Base-by-base conservation (phyloP, 53 echinoderm and acorn worm genomes). In the Echinometra lucunter region DNA sequence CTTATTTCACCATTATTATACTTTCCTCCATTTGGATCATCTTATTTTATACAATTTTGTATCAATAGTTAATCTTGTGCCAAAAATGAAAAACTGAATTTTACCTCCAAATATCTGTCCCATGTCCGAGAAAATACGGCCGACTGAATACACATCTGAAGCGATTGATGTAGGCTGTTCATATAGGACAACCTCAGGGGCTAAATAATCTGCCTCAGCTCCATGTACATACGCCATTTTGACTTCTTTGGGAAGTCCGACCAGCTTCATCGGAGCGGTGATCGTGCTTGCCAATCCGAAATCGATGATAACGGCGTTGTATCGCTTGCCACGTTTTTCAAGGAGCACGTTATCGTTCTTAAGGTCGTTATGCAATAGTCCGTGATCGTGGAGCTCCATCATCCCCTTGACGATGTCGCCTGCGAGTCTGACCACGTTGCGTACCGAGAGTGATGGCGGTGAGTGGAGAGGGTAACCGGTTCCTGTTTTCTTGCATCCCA, bases 371-470 rank as follows among this genome's bases (percentile, higher is more conserved):
- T 89, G 89, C 10, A 89, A 58, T 3, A 89, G 89, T 56, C 89
- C 89, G 37, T 89, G 53, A 34, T 57, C 58, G 34, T 89, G 89
- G 89, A 89, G 30, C 58, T 89, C 89, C 58, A 89, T 89, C 89
- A 89, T 89, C 0, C 89, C 89, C 32, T 55, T 89, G 53, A 89
- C 58, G 30, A 89, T 32, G 34, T 89, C 89, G 57, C 57, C 89
- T n/a, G 89, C 89, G n/a, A 89, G 57, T 17, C 27, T 32, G n/a
- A 89, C 27, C 6, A 45, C 89, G 57, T 89, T 55, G 47, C 34
- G 6, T 7, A 55, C 32, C 17, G 89, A 89, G 1, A 89, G 1
- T 1, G 89, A 32, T 30, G 89, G 89, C 19, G 89, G 89, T 49
- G 10, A 32, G 89, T 49, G 34, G 34, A 89, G 89, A 55, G 89